Evolutionary conservation across 2,113 vertebrate species (phyloP).

Genomic region (Python bivittatus): DNA sequence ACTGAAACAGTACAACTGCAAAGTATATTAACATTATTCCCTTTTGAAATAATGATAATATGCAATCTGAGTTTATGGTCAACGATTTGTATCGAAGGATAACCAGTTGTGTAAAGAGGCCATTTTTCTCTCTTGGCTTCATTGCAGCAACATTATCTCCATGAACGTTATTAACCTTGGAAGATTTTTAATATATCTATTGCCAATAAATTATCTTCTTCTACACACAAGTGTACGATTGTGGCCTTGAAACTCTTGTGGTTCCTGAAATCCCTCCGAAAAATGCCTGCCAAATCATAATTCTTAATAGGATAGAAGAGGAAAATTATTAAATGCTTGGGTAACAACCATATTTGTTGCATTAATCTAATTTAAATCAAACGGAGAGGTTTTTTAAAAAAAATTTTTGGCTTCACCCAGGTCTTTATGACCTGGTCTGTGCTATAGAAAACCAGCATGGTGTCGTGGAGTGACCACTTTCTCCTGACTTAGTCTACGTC

Average conservation of each 20-base stretch:
- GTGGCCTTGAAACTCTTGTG: neutral
- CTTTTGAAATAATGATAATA: neutral
- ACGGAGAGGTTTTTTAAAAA: neutral
- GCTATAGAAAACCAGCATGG: neutral
- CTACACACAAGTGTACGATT: neutral
- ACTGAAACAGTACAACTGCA: neutral
- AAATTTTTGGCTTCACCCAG: neutral
- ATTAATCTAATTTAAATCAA: neutral
- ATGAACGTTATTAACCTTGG: slow-evolving; percentile 52
- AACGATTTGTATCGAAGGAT: neutral
- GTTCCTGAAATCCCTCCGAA: neutral
- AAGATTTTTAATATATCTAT: slow-evolving; percentile 32
- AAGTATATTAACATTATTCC: neutral
- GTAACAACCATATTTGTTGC: neutral
- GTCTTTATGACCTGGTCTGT: neutral
- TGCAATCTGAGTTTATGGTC: neutral
- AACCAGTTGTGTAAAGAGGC: neutral
- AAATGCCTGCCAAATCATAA: neutral
- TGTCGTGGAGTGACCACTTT: neutral
- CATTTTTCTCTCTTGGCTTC: slow-evolving; percentile 44
- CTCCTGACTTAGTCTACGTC: neutral
- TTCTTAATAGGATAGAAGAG: neutral
- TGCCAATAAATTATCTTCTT: slow-evolving; percentile 27
- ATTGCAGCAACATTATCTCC: slow-evolving; percentile 38
- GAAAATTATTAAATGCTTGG: neutral